phyloP scores from a whole-genome alignment of 1,140 invertebrate genomes.

The Stenopsyche tienmushanensis region DNA sequence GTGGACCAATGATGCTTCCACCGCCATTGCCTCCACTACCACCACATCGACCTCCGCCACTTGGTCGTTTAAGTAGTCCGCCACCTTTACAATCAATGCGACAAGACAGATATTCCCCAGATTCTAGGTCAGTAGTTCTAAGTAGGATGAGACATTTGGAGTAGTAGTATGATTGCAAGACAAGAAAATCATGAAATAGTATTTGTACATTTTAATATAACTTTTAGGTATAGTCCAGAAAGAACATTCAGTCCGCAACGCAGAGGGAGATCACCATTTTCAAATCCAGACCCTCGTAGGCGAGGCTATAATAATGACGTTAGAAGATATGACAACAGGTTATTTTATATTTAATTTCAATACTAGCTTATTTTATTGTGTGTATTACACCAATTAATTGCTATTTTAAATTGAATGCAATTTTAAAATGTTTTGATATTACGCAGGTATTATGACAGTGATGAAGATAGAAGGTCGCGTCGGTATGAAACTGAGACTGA shows the following conservation, averaged over 20 bases:
- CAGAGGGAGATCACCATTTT: constrained; percentile 33
- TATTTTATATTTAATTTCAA: neutral
- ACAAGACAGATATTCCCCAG: constrained; percentile 35
- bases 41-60: constrained; percentile 50
- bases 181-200: neutral
- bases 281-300: constrained; percentile 34
- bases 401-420: neutral
- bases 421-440: neutral
- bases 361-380: neutral
- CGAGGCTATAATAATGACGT: constrained; percentile 29
- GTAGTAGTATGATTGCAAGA: neutral
- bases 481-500: constrained; percentile 40
- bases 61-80: constrained; percentile 47
- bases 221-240: constrained; percentile 38
- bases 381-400: neutral
- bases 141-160: neutral
- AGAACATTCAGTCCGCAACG: constrained; percentile 28
- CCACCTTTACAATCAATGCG: constrained; percentile 28
- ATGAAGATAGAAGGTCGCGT: constrained; percentile 36
- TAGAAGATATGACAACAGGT: constrained; percentile 39
- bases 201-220: constrained; percentile 14
- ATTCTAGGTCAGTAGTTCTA: constrained; percentile 31
- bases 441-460: constrained; percentile 38
- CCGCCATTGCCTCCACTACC: constrained; percentile 49
- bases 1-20: constrained; percentile 41